Evolutionary conservation across 2,113 vertebrate genomes (phyloP), one percentile per base, ranked within the genome.

Genomic region (Aythya baeri): DNA sequence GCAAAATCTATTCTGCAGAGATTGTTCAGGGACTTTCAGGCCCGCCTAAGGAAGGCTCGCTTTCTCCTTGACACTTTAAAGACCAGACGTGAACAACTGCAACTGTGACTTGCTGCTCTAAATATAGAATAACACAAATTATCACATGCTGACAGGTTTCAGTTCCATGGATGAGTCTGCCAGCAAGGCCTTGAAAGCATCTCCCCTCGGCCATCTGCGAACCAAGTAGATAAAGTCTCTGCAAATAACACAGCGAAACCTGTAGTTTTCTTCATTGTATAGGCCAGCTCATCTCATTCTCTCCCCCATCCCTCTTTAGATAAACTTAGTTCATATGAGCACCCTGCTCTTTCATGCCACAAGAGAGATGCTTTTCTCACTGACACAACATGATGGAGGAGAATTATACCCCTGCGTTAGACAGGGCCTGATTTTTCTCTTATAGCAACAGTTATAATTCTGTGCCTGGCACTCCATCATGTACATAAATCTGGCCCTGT

Each of bases 101-200:
- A 5, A 73, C 83, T 49, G 50, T 88, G 89, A 95, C 83, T 87
- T 73, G 83, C 57, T 34, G n/a, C 87, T 92, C 89, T 94, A 96
- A 95, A 93, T 89, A 88, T 88, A 95, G 91, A 94, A 85, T 75
- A 89, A 92, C 94, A 96, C 88, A 95, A 97, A 94, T 97, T 95
- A 83, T 76, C 94, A 94, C 94, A 90, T 89, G 79, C 74, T 70
- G 90, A 87, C 81, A 93, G 89, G 75, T 93, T 88, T 89, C 83
- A 83, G 86, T 95, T 96, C 90, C 96, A 83, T 65, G 86, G 86
- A 86, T 65, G 91, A 73, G 27, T 52, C 83, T 96, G 94, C 62
- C 86, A 92, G 61, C 58, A 66, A 72, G 38, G 86, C 76, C 77
- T 88, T 95, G 94, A 75, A 97, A 93, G 71, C 82, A 67, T 91